Evolutionary conservation across 2,888 invertebrate species (phyloP).

Genomic region (Philhelius pedissequus): DNA sequence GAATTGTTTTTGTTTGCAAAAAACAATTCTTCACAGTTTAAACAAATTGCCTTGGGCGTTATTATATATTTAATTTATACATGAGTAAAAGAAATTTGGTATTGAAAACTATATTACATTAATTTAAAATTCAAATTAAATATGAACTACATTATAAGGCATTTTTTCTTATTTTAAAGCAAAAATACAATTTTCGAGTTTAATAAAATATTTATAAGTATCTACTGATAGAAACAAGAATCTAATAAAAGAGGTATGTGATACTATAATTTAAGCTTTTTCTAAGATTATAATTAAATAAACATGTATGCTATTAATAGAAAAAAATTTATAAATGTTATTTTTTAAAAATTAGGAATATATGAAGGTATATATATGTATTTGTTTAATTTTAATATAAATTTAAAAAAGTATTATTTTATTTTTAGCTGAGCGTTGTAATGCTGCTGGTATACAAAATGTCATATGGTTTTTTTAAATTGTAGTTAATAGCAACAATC

Average conservation of each 20-base stretch:
- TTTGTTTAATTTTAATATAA: not conserved
- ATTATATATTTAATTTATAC: not conserved
- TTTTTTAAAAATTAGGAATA: not conserved
- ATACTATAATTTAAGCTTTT: not conserved
- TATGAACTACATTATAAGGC: conserved; percentile 38
- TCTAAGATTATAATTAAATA: not conserved
- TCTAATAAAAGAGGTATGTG: conserved; percentile 35
- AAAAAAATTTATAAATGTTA: conserved; percentile 21
- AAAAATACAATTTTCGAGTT: not conserved
- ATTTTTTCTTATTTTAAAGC: conserved; percentile 5
- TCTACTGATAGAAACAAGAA: not conserved
- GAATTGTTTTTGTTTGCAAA: not conserved
- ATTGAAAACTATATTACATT: conserved; percentile 2
- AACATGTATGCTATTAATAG: not conserved
- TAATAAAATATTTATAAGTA: not conserved
- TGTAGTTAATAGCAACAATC: not conserved
- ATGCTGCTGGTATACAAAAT: conserved; percentile 10
- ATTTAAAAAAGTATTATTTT: conserved; percentile 14
- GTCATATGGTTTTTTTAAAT: not conserved
- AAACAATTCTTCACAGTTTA: not conserved
- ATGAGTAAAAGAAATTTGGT: conserved; percentile 15
- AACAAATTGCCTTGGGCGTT: conserved; percentile 2
- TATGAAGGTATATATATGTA: not conserved
- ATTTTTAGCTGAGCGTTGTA: conserved; percentile 29
- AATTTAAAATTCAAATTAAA: not conserved